Percentiles rank a stretch among this genome's conserved stretches.
phyloP scores from a whole-genome alignment of 2,113 vertebrate genomes.

The Tapirus terrestris region DNA sequence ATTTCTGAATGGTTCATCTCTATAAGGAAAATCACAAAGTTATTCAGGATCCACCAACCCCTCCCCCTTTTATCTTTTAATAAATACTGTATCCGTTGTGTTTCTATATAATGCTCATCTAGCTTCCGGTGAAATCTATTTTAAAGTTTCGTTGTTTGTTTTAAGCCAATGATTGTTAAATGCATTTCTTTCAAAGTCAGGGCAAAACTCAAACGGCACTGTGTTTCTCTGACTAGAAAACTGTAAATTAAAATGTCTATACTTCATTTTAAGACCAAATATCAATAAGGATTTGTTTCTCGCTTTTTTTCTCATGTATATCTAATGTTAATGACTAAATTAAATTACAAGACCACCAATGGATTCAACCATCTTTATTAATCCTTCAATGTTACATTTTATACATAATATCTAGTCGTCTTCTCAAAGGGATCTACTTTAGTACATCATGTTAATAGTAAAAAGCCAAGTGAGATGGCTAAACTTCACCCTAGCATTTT shows the following conservation, averaged over 20 bases:
- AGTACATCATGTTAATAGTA: slow-evolving; percentile 92
- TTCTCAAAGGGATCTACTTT: slow-evolving; percentile 88
- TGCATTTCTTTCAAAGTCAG: not conserved
- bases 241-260: slow-evolving; percentile 10
- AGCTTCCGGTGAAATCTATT: not conserved
- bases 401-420: slow-evolving; percentile 92
- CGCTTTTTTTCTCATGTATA: not conserved
- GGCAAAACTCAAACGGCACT: not conserved
- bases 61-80: not conserved
- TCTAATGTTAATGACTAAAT: slow-evolving; percentile 24
- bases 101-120: slow-evolving; percentile 40
- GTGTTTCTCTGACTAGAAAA: slow-evolving; percentile 50
- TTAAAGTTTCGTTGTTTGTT: slow-evolving; percentile 37
- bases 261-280: slow-evolving; percentile 19
- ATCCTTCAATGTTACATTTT: slow-evolving; percentile 94
- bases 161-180: slow-evolving; percentile 62
- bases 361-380: slow-evolving; percentile 93
- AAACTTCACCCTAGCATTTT: slow-evolving; percentile 86
- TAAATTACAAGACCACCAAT: slow-evolving; percentile 57
- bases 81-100: not conserved
- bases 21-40: not conserved
- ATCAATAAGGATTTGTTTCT: not conserved
- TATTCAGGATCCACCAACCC: not conserved
- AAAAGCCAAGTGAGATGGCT: slow-evolving; percentile 88
- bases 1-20: slow-evolving; percentile 39